These are phyloP conservation scores for Falco punctatus DNA, from an alignment of 2,113 vertebrate species.

Conservation along the genomic window DNA sequence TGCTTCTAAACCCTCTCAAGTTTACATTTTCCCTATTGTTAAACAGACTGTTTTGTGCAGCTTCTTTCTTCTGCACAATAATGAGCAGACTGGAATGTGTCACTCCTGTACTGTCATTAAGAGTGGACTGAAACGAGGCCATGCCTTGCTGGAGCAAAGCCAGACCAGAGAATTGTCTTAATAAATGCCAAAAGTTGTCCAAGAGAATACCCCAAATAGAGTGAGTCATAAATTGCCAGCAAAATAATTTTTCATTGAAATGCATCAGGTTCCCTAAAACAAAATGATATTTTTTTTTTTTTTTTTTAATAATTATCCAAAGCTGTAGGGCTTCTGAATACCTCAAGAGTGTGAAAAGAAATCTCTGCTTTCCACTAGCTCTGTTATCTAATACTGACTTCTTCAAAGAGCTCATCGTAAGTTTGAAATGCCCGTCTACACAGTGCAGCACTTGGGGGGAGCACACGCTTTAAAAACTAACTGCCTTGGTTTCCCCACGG, in stretches of 20 bases:
- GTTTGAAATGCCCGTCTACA: not conserved
- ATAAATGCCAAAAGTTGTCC: slow-evolving; percentile 4
- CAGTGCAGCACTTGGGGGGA: not conserved
- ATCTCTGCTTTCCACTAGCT: not conserved
- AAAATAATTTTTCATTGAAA: not conserved
- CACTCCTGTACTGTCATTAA: not conserved
- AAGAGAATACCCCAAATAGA: not conserved
- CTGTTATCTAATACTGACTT: not conserved
- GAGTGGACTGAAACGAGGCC: not conserved
- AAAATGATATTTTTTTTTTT: too few relatives aligned
- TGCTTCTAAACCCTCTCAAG: slow-evolving; percentile 7
- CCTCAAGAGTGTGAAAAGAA: not conserved
- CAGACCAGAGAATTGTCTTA: slow-evolving; percentile 18
- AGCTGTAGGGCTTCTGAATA: not conserved
- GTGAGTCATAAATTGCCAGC: not conserved
- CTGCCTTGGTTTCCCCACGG: not conserved
- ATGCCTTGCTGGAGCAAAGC: slow-evolving; percentile 48
- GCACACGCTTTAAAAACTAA: not conserved
- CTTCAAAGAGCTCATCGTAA: not conserved
- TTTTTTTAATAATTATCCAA: not conserved
- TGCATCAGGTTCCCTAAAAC: not conserved
- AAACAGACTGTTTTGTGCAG: slow-evolving; percentile 21
- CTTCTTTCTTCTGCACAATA: not conserved
- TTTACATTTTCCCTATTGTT: slow-evolving; percentile 43
- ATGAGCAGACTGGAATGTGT: slow-evolving; percentile 40